These are phyloP conservation scores for Corydoras maculifer DNA, from an alignment of 2,113 vertebrate species.

Conservation along the genomic window DNA sequence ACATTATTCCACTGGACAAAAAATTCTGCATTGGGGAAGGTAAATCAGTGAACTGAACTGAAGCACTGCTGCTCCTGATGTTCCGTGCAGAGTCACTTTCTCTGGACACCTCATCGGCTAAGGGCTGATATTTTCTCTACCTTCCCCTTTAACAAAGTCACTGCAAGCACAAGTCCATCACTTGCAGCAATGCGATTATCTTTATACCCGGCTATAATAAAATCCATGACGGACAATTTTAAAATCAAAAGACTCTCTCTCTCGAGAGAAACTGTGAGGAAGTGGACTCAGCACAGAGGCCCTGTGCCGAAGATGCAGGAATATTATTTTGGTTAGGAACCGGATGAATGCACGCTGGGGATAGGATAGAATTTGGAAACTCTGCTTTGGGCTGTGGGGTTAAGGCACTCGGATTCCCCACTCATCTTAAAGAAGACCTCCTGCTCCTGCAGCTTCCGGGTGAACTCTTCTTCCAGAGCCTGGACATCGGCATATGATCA, in stretches of 20 bases:
- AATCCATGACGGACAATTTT: neutral
- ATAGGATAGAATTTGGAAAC: constrained; percentile 97
- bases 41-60: too few species aligned
- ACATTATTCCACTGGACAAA: constrained; percentile 39
- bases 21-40: constrained; percentile 7
- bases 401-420: constrained; percentile 98
- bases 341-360: constrained; percentile 88
- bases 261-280: too few species aligned
- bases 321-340: constrained; percentile 52
- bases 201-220: neutral
- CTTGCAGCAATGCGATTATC: neutral
- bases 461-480: constrained; percentile 97
- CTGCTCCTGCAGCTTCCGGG: constrained; percentile 92
- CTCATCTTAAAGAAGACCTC: constrained; percentile 99
- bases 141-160: too few species aligned
- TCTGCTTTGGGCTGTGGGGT: constrained; percentile 89
- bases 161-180: neutral
- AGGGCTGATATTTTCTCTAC: neutral
- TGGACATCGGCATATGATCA: constrained; percentile 42
- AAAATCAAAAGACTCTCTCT: too few species aligned
- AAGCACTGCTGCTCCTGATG: too few species aligned
- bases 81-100: too few species aligned
- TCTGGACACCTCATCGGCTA: too few species aligned
- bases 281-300: too few species aligned
- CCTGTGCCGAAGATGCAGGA: neutral